phyloP scores from a whole-genome alignment of 2,113 vertebrate species.

The Setophaga coronata region DNA sequence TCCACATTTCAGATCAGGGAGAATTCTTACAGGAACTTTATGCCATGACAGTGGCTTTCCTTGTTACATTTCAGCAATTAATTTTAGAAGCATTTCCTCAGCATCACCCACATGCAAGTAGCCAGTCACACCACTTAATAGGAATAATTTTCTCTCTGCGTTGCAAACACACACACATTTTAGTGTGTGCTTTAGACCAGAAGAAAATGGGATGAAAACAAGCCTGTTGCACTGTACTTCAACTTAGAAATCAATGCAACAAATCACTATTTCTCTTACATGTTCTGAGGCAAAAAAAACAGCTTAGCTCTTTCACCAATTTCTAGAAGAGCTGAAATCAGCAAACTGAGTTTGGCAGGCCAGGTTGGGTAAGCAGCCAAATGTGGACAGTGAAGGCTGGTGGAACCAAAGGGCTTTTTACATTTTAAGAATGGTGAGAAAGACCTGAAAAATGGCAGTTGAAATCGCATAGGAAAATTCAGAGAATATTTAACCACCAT shows the following conservation, averaged over 20 bases:
- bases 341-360: background rate
- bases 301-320: background rate
- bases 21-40: background rate
- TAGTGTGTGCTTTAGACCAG: background rate
- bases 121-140: background rate
- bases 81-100: slow-evolving; percentile 21
- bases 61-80: background rate
- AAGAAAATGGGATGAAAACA: background rate
- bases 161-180: background rate
- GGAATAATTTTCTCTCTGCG: background rate
- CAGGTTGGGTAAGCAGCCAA: background rate
- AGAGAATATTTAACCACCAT: background rate
- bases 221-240: background rate
- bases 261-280: background rate
- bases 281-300: background rate
- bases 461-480: background rate
- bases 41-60: fast-evolving
- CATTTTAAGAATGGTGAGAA: background rate
- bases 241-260: background rate
- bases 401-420: background rate
- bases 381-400: background rate
- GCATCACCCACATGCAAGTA: background rate
- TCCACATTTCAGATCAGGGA: background rate
- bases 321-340: background rate
- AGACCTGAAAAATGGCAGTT: background rate